Evolutionary conservation across 1,140 invertebrate genomes (phyloP), one percentile per base, ranked within the genome.

Genomic region (Lucilia cuprina): DNA sequence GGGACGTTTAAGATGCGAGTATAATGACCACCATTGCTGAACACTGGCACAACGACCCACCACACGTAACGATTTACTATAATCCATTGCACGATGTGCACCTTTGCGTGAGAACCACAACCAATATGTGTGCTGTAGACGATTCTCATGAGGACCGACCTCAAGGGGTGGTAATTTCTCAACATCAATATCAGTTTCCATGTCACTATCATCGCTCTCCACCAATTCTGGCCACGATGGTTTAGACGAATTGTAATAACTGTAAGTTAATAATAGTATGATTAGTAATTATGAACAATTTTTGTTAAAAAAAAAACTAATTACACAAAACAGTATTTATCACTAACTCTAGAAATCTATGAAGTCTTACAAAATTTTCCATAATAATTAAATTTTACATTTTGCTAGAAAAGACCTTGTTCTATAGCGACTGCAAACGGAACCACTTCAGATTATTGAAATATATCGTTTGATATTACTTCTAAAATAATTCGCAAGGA

Each of bases 21-120:
- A 99, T 83, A 97, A 93, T 60, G 95, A 94, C 98, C 98, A 99
- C 94, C 99, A 99, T 91, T 99, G 97, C 92, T 99, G 98, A 77
- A 99, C 97, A 88, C 95, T 84, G 75, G 94, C 96, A 92, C 97
- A 96, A 88, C 95, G 94, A 85, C 96, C 97, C 85, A 99, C 95
- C 74, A 91, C 86, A 85, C 91, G 90, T 82, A 91, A 86, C 74
- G 90, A 91, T 87, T 91, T 91, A 74, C 90, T 90, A 84, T 91
- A 91, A 83, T 91, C 90, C 75, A 86, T 86, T 70, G 88, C 88
- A 47, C 89, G 86, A 70, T 90, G 88, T 84, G 88, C 88, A 8
- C 90, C 90, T 84, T 91, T 91, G 19, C 89, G 86, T n/a, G 89
- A 89, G 89, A 95, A 97, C 95, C 96, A 97, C 75, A 97, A 92